Conservation (phyloP, 1,140 invertebrate genomes). For the Oryctes rhinoceros region DNA sequence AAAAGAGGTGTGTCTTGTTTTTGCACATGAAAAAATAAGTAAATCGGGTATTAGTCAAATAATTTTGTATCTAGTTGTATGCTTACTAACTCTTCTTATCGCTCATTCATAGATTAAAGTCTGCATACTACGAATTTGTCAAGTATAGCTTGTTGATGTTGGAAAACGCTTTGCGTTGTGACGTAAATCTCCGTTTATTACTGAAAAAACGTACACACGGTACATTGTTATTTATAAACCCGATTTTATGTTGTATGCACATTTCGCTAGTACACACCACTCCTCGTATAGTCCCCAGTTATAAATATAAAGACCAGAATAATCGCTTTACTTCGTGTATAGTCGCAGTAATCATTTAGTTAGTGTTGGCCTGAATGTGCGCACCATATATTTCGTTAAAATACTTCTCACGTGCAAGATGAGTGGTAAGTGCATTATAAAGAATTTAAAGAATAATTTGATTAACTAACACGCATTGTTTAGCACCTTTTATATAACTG, state of each 20-base stretch:
- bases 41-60: neutral
- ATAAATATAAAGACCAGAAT: constrained; percentile 34
- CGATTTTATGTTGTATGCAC: neutral
- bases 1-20: too few relatives aligned
- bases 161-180: neutral
- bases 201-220: neutral
- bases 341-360: neutral
- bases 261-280: neutral
- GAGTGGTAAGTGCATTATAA: neutral
- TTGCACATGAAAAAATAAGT: too few relatives aligned
- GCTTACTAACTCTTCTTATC: neutral
- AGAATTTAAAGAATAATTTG: too few relatives aligned
- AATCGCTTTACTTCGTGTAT: constrained; percentile 19
- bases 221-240: constrained; percentile 29
- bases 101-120: constrained; percentile 7
- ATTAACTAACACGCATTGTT: too few relatives aligned
- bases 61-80: neutral
- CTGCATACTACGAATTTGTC: constrained; percentile 1
- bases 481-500: too few relatives aligned
- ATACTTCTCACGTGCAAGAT: constrained; percentile 18
- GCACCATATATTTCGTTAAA: neutral
- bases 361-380: neutral
- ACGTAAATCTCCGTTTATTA: neutral
- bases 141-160: neutral
- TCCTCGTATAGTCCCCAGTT: constrained; percentile 21